Percentiles rank a stretch among this genome's conserved stretches.
Conservation (phyloP, 2,888 invertebrate species). For the Bursaphelenchus okinawaensis region DNA sequence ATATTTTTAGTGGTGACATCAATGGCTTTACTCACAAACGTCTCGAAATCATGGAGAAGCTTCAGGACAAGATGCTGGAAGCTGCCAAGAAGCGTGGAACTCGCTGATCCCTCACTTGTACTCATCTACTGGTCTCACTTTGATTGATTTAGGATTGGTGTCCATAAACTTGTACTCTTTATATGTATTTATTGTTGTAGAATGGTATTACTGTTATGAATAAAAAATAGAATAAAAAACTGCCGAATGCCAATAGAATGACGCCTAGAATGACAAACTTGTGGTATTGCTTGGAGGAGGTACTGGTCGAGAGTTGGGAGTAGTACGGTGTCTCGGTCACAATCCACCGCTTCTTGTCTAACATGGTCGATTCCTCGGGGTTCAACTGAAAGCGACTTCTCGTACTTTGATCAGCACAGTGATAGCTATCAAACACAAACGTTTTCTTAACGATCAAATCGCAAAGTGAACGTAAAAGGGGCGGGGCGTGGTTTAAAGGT, state of each 20-base stretch:
- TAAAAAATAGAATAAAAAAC: conserved; percentile 17
- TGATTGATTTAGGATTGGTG: not conserved
- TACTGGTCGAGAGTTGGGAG: conserved; percentile 19
- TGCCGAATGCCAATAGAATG: conserved; percentile 15
- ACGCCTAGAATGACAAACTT: conserved; percentile 9
- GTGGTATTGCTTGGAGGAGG: not conserved
- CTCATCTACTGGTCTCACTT: not conserved
- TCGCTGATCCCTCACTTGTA: conserved; percentile 21
- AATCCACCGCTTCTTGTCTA: conserved; percentile 23
- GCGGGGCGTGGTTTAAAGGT: too few relatives aligned
- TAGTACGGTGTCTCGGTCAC: conserved; percentile 25
- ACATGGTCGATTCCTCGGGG: too few relatives aligned
- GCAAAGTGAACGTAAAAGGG: too few relatives aligned
- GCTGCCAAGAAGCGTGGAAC: conserved; percentile 49
- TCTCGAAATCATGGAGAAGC: conserved; percentile 45
- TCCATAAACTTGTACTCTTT: not conserved
- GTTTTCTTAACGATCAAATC: too few relatives aligned
- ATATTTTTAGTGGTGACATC: conserved; percentile 35
- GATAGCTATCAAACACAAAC: too few relatives aligned
- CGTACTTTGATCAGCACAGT: too few relatives aligned
- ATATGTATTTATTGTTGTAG: not conserved
- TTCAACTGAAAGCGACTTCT: too few relatives aligned
- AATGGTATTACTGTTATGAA: conserved; percentile 11
- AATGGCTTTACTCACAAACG: conserved; percentile 47
- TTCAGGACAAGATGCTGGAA: conserved; percentile 53